These are phyloP conservation scores for Choreutis nemorana DNA, from an alignment of 2,888 invertebrate genomes.

Conservation along the genomic window DNA sequence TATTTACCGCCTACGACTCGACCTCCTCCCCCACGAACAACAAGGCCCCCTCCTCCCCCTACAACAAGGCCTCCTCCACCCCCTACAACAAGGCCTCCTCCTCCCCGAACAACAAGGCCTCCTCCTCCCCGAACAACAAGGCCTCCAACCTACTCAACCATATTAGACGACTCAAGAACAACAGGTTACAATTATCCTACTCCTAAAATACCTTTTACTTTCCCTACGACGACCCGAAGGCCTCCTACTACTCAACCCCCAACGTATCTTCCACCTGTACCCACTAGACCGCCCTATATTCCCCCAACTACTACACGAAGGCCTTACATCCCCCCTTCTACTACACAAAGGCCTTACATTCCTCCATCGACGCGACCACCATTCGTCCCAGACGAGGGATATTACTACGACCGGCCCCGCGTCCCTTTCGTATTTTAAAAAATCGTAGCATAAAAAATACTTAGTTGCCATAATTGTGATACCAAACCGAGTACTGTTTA, in stretches of 20 bases:
- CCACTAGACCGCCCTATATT: constrained; percentile 14
- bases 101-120: constrained; percentile 8
- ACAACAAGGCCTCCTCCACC: constrained; percentile 12
- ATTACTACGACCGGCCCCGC: constrained; percentile 50
- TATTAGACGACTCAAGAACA: constrained; percentile 17
- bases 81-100: constrained; percentile 15
- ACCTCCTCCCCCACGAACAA: constrained; percentile 9
- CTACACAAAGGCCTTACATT: constrained; percentile 8
- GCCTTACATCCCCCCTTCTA: constrained; percentile 17
- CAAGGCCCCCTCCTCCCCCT: constrained; percentile 5
- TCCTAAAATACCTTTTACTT: constrained; percentile 28
- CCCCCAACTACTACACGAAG: constrained; percentile 21
- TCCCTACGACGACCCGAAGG: constrained; percentile 22
- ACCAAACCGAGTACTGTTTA: constrained; percentile 35
- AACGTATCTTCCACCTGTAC: constrained; percentile 9
- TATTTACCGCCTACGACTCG: constrained; percentile 2
- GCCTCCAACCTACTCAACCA: constrained; percentile 19
- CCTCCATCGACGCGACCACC: constrained; percentile 34
- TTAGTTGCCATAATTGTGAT: constrained; percentile 58
- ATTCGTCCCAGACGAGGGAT: constrained; percentile 42
- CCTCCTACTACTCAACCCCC: constrained; percentile 10
- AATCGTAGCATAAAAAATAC: constrained; percentile 13
- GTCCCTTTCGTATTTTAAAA: constrained; percentile 51
- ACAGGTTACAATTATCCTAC: constrained; percentile 33
- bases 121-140: constrained; percentile 16